Percentiles rank a stretch among this genome's conserved stretches.
These are phyloP conservation scores for Cephonodes hylas DNA, from an alignment of 2,888 invertebrate species.

Conservation along the genomic window DNA sequence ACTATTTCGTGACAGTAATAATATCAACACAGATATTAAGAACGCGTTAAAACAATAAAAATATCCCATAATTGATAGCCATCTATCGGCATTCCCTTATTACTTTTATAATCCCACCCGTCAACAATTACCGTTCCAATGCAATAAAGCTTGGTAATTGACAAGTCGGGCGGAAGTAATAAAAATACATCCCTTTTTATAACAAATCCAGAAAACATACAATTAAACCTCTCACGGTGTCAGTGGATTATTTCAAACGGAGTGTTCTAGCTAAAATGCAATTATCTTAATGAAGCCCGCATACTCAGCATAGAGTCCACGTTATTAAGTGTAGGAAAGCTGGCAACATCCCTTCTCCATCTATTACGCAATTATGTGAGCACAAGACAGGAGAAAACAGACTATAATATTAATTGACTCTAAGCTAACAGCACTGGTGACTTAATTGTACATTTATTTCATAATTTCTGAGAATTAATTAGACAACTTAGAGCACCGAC, in stretches of 20 bases:
- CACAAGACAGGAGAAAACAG: background rate
- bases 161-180: background rate
- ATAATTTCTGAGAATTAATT: background rate
- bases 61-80: background rate
- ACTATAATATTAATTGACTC: background rate
- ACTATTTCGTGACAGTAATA: too few relatives aligned
- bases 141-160: background rate
- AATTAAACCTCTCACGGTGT: background rate
- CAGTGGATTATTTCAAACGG: background rate
- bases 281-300: conserved; percentile 1
- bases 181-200: background rate
- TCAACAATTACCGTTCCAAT: background rate
- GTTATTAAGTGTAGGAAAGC: conserved; percentile 2
- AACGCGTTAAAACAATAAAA: background rate
- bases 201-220: background rate
- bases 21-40: too few relatives aligned
- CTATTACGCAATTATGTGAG: background rate
- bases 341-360: background rate
- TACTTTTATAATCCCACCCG: background rate
- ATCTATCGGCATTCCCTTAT: background rate
- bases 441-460: background rate
- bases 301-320: background rate
- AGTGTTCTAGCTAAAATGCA: background rate
- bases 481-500: too few relatives aligned
- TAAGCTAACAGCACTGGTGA: background rate